Conservation (phyloP, 2,888 invertebrate genomes). For the Ormyrus pomaceus region DNA sequence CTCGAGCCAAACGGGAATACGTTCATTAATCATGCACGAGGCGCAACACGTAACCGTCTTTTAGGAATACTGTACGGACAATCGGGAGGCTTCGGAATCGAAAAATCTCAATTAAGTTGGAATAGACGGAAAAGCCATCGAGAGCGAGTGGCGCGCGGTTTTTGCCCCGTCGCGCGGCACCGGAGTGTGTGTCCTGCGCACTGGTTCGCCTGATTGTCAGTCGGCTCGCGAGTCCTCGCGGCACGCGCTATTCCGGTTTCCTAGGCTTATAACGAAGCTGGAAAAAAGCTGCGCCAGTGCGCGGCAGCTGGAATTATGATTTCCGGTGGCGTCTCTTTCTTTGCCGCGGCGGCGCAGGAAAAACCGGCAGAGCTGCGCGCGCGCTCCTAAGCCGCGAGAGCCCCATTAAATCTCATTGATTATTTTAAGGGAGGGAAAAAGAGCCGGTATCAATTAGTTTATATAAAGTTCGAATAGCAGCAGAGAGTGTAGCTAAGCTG, state of each 20-base stretch:
- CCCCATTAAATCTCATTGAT: no score
- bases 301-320: constrained; percentile 38
- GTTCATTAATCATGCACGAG: constrained; percentile 20
- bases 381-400: no score
- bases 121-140: constrained; percentile 33
- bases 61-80: not conserved
- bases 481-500: not conserved
- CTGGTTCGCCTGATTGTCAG: constrained; percentile 47
- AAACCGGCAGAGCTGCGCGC: not conserved
- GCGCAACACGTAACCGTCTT: not conserved
- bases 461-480: not conserved
- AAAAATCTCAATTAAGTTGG: constrained; percentile 48
- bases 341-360: not conserved
- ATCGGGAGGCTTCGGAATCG: not conserved
- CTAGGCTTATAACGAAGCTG: constrained; percentile 27
- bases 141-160: not conserved
- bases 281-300: constrained; percentile 3
- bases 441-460: not conserved
- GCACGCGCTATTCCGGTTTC: constrained; percentile 39
- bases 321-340: constrained; percentile 53
- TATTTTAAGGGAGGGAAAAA: not conserved
- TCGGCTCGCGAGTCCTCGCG: constrained; percentile 19
- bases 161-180: not conserved
- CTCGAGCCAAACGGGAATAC: constrained; percentile 10
- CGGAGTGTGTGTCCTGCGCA: not conserved